phyloP scores from a whole-genome alignment of 2,888 invertebrate species.

The Xestobium rufovillosum region DNA sequence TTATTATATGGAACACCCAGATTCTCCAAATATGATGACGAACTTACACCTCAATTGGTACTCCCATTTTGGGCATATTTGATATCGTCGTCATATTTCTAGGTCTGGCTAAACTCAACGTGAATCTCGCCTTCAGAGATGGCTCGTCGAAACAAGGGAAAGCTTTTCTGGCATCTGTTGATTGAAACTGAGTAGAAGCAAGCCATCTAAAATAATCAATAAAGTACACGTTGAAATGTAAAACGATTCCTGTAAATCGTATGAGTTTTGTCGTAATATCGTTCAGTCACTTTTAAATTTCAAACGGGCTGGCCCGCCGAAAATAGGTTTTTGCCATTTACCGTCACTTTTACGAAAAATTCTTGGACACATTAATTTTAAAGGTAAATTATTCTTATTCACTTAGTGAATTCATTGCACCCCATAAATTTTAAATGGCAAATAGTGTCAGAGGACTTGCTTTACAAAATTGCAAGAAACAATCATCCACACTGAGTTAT shows the following conservation, averaged over 20 bases:
- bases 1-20: neutral
- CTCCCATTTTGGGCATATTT: slow-evolving; percentile 57
- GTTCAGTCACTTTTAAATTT: neutral
- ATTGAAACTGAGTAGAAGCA: slow-evolving; percentile 75
- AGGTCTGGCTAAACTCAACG: slow-evolving; percentile 66
- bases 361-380: too few species aligned
- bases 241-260: neutral
- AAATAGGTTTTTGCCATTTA: too few species aligned
- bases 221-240: neutral
- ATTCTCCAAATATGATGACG: too few species aligned
- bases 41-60: slow-evolving; percentile 25
- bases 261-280: slow-evolving; percentile 3
- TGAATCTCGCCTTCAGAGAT: slow-evolving; percentile 71
- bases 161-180: slow-evolving; percentile 71
- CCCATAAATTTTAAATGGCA: too few species aligned
- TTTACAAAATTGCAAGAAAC: too few species aligned
- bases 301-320: too few species aligned
- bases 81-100: slow-evolving; percentile 67
- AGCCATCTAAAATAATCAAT: slow-evolving; percentile 57
- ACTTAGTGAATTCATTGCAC: too few species aligned
- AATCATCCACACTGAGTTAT: too few species aligned
- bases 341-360: too few species aligned
- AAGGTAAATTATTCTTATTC: too few species aligned
- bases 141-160: slow-evolving; percentile 89
- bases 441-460: too few species aligned